A percentile compares a stretch with the other conserved stretches of the same genome.
phyloP scores from a whole-genome alignment of 2,113 vertebrate species.

The Vidua chalybeata region DNA sequence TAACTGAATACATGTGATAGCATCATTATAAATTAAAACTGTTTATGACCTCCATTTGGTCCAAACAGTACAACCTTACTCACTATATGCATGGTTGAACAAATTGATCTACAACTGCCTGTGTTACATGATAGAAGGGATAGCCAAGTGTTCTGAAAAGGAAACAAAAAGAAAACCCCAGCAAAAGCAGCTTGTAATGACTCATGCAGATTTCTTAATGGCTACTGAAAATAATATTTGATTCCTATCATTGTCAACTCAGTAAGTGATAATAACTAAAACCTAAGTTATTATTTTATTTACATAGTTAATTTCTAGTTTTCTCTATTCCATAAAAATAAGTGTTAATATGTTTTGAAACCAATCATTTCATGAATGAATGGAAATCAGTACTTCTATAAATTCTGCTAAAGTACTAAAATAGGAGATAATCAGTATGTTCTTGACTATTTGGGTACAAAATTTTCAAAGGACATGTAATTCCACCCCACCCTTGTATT shows the following conservation, averaged over 20 bases:
- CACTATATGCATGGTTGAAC: not conserved
- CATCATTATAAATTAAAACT: slow-evolving; percentile 33
- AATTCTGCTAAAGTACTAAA: not conserved
- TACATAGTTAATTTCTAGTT: slow-evolving; percentile 4
- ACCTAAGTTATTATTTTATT: slow-evolving; percentile 12
- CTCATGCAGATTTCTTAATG: not conserved
- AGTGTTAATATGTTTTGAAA: not conserved
- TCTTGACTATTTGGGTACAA: not conserved
- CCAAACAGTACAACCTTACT: slow-evolving; percentile 8
- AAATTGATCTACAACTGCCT: not conserved
- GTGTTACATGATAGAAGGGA: not conserved
- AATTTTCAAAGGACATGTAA: not conserved
- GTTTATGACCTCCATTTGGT: slow-evolving; percentile 10
- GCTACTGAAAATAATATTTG: slow-evolving; percentile 26
- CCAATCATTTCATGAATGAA: not conserved
- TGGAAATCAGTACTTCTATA: not conserved
- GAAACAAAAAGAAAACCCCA: slow-evolving; percentile 25
- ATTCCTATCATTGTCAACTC: not conserved
- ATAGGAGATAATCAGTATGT: not conserved
- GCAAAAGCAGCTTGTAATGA: not conserved
- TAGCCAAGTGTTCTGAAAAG: not conserved
- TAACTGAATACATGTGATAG: not conserved
- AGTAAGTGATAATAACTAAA: slow-evolving; percentile 6
- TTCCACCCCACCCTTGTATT: not conserved
- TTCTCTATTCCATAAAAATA: not conserved